Base-by-base conservation (phyloP, 2,888 invertebrate genomes). In the Tetranychus truncatus region DNA sequence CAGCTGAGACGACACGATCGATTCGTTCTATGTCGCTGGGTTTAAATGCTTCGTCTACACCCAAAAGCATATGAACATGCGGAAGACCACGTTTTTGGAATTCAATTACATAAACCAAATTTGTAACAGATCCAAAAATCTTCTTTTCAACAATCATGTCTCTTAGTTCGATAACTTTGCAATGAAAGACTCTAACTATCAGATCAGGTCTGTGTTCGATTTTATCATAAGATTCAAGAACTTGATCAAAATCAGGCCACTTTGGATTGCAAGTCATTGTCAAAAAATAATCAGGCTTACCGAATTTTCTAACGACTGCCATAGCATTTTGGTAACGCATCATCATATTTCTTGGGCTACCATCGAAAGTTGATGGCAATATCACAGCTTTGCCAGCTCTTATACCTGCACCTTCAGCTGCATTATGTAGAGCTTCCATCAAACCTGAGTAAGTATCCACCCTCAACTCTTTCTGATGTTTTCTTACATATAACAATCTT, bases 321-420 rank as follows among this genome's bases (percentile, higher is more conserved):
- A 84, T 84, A 0, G 82, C 81, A 80, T 84, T 83, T 77, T 84
- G 82, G 78, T 81, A 82, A 65, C 80, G 79, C 1, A 80, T 78
- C 15, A 76, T 65, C 80, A 81, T 80, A 69, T 82, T 80, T 18
- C 83, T 77, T 74, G 82, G 82, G n/a, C 82, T 79, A 18, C 82
- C 82, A 9, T 77, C 79, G 72, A 76, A 76, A 72, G 71, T 34
- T 24, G 76, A 74, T 6, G 72, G 74, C 6, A 77, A 66, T 45
- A 77, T 66, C 0, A 45, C 15, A n/a, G 45, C 15, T 3, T 75
- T 66, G 6, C 67, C 67, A 81, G 86, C 88, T 6, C 81, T 83
- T 73, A 84, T 84, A 1, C 85, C 85, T 78, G 87, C 87, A 80
- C 84, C 86, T 76, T 45, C 72, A 9, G 55, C 69, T 1, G 66